Conservation (phyloP, 2,113 vertebrate species). For the Oncorhynchus masou region DNA sequence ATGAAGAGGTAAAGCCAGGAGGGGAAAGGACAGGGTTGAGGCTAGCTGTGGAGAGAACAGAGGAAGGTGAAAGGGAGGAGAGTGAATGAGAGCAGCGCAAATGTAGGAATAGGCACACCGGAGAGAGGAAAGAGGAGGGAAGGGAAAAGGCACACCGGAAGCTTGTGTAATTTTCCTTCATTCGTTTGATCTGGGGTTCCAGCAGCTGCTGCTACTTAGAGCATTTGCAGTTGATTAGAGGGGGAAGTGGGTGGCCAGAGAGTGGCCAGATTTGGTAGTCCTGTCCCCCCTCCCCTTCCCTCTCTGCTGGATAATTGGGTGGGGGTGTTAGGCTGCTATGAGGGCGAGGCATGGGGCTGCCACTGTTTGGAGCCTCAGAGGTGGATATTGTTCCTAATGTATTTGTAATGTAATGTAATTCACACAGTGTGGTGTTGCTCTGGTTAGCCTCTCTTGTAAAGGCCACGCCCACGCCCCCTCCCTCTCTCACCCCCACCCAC, state of each 20-base stretch:
- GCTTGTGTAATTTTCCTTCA: constrained; percentile 68
- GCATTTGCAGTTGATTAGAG: constrained; percentile 79
- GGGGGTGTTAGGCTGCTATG: constrained; percentile 1
- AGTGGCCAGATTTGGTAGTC: constrained; percentile 11
- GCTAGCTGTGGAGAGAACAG: not conserved
- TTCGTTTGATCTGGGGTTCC: constrained; percentile 71
- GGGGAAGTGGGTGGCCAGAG: constrained; percentile 75
- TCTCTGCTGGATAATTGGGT: constrained; percentile 22
- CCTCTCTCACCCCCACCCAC: not conserved
- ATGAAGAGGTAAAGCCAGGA: too few species aligned
- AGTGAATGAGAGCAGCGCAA: not conserved
- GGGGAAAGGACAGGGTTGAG: not conserved
- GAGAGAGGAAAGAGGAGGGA: not conserved
- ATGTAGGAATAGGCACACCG: not conserved
- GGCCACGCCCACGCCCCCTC: constrained; percentile 8
- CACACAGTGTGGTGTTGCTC: not conserved
- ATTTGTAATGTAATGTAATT: constrained; percentile 1
- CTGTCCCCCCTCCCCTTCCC: not conserved
- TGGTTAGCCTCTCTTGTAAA: not conserved
- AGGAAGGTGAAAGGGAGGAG: not conserved
- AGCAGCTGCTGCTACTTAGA: constrained; percentile 79
- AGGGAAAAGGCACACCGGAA: constrained; percentile 62
- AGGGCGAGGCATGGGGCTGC: not conserved
- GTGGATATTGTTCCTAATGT: not conserved
- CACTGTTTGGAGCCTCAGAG: not conserved